Evolutionary conservation across 2,888 invertebrate genomes (phyloP).

Genomic region (Ennomos erosarius): DNA sequence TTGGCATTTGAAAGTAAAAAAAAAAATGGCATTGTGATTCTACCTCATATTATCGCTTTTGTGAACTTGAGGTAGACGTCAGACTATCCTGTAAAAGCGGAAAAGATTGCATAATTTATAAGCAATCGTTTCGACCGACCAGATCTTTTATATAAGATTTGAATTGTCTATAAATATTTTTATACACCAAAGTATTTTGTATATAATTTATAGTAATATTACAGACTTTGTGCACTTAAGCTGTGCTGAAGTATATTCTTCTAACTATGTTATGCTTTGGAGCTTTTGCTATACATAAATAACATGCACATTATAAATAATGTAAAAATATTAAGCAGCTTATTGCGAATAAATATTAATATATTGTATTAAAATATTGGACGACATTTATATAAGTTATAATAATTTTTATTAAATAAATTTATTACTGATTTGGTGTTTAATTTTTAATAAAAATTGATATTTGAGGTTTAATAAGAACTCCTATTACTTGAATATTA

Average conservation of each 20-base stretch:
- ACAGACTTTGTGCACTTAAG: slow-evolving; percentile 57
- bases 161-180: slow-evolving; percentile 80
- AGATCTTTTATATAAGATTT: slow-evolving; percentile 78
- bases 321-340: slow-evolving; percentile 73
- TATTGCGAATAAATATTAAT: slow-evolving; percentile 57
- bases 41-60: slow-evolving; percentile 60
- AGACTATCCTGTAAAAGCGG: slow-evolving; percentile 83
- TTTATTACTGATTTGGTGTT: slow-evolving; percentile 50
- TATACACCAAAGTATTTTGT: slow-evolving; percentile 80
- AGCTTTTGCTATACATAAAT: slow-evolving; percentile 71
- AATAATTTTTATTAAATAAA: slow-evolving; percentile 77
- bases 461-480: not conserved
- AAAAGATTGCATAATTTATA: slow-evolving; percentile 70
- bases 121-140: slow-evolving; percentile 84
- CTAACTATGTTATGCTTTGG: slow-evolving; percentile 71
- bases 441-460: slow-evolving; percentile 46
- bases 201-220: slow-evolving; percentile 72
- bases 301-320: slow-evolving; percentile 60
- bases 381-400: slow-evolving; percentile 68
- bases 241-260: slow-evolving; percentile 66
- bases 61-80: slow-evolving; percentile 62
- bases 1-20: slow-evolving; percentile 45
- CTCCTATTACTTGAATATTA: slow-evolving; percentile 15
- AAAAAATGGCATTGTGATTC: slow-evolving; percentile 79
- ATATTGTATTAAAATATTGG: slow-evolving; percentile 54